Conservation (phyloP, 2,797 vertebrate genomes). For the Liparis tanakae region DNA sequence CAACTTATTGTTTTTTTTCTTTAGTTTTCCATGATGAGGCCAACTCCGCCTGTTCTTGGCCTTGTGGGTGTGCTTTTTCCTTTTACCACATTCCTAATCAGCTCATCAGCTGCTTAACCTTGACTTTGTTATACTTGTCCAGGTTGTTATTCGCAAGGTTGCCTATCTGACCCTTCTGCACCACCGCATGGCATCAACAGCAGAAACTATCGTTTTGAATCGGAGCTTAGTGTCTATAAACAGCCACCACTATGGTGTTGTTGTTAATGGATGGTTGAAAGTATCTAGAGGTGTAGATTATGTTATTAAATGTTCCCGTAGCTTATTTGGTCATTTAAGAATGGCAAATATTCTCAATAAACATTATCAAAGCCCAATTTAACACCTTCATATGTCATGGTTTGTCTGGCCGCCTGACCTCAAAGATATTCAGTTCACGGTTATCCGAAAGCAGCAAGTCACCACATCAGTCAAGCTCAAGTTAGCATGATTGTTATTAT, state of each 20-base stretch:
- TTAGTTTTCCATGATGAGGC: not conserved
- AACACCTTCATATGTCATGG: not conserved
- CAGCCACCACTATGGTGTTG: not conserved
- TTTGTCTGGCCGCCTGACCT: not conserved
- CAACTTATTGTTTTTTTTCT: not conserved
- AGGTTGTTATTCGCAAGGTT: conserved; percentile 19
- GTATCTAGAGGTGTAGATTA: not conserved
- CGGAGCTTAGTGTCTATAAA: not conserved
- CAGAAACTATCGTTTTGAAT: not conserved
- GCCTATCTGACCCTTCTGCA: not conserved
- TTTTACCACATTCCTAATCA: conserved; percentile 48
- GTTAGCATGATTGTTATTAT: not conserved
- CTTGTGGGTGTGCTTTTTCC: conserved; percentile 26
- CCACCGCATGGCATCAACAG: not conserved
- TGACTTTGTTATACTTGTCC: conserved; percentile 30
- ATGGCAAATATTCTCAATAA: not conserved
- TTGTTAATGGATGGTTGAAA: not conserved
- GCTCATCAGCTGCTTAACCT: conserved; percentile 57
- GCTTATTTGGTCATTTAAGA: not conserved
- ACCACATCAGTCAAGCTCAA: not conserved
- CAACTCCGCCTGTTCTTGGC: conserved; percentile 16
- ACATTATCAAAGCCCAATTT: not conserved
- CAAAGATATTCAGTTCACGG: not conserved
- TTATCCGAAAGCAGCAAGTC: not conserved
- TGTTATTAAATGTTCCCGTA: not conserved